phyloP scores from a whole-genome alignment of 2,888 invertebrate species.

The Helicoverpa assulta region DNA sequence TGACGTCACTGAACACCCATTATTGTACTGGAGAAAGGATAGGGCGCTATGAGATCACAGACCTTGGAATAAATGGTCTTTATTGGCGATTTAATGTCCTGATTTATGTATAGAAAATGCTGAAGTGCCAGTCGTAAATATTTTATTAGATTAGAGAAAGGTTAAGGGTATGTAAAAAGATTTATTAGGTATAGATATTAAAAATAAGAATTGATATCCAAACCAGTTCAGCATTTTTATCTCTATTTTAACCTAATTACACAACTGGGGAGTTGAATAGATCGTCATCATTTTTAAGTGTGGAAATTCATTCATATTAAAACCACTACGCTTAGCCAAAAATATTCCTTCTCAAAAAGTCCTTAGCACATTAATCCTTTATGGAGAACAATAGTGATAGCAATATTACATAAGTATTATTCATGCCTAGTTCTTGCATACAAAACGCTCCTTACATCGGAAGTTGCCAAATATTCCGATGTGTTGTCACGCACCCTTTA shows the following conservation, averaged over 20 bases:
- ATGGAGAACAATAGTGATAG: constrained; percentile 22
- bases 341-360: background rate
- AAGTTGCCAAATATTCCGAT: constrained; percentile 50
- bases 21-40: constrained; percentile 20
- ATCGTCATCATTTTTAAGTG: no score
- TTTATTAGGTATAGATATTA: background rate
- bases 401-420: constrained; percentile 35
- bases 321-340: background rate
- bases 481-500: constrained; percentile 30
- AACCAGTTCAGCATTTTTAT: no score
- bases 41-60: constrained; percentile 1
- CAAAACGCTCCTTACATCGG: constrained; percentile 25
- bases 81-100: background rate
- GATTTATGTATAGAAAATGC: background rate
- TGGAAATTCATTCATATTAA: background rate
- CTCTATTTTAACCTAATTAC: no score
- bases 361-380: constrained; percentile 9
- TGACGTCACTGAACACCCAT: constrained; percentile 30
- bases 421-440: constrained; percentile 42
- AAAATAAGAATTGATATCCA: background rate
- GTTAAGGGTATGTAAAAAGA: background rate
- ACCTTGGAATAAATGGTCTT: background rate
- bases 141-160: constrained; percentile 2
- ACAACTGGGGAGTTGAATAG: no score
- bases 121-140: background rate